phyloP scores from a whole-genome alignment of 2,888 invertebrate species.

The Prosopocoilus inquinatus region DNA sequence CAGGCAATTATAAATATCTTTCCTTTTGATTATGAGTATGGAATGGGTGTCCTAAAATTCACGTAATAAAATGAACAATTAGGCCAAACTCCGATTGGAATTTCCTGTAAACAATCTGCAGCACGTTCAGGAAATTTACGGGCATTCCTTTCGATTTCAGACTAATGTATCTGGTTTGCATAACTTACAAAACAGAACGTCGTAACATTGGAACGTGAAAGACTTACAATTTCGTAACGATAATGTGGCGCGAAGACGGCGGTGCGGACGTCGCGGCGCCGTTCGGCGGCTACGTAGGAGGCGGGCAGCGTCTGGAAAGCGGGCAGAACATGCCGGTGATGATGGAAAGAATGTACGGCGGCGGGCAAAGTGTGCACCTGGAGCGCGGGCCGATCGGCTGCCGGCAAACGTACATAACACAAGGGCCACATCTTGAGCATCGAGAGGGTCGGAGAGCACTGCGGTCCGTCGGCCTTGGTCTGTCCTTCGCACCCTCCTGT shows the following conservation, averaged over 20 bases:
- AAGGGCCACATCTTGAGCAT: constrained; percentile 45
- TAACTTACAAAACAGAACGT: no score
- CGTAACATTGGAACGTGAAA: not conserved
- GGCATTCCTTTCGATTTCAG: no score
- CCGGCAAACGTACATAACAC: constrained; percentile 43
- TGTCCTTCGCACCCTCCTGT: constrained; percentile 36
- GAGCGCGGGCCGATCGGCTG: constrained; percentile 25
- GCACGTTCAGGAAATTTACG: no score
- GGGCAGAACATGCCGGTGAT: constrained; percentile 15
- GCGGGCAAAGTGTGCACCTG: constrained; percentile 43
- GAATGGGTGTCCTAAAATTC: no score
- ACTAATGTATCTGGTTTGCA: no score
- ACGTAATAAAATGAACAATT: no score
- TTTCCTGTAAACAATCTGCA: no score
- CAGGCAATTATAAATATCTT: no score
- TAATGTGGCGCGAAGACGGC: constrained; percentile 11
- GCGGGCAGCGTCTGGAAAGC: constrained; percentile 43
- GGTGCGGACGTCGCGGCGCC: constrained; percentile 18
- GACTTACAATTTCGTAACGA: constrained; percentile 25
- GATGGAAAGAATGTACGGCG: constrained; percentile 24
- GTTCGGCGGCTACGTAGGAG: constrained; percentile 34
- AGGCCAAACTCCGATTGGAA: no score
- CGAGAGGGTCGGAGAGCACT: constrained; percentile 29
- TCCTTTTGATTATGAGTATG: no score
- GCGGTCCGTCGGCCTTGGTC: constrained; percentile 41